Base-by-base conservation (phyloP, 2,797 vertebrate species). In the Sebastes trivittatus region DNA sequence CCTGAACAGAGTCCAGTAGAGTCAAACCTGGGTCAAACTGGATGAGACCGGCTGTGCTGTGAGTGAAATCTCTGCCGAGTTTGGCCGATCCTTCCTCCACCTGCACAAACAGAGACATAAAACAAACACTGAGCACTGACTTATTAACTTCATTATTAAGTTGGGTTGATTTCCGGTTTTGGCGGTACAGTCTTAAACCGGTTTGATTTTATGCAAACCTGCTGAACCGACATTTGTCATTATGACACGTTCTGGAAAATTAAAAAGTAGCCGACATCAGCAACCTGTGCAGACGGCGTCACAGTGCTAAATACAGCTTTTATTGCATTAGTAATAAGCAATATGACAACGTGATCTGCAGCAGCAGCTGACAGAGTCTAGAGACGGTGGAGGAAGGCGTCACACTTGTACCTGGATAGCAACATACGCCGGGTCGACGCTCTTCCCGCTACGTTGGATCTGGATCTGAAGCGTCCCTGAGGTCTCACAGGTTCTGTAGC, bases 11-110 rank as follows among this genome's bases (percentile, higher is more conserved):
- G 27, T 34, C 32, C 46, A 64, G 29, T 1, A 1, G 2, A 58
- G 18, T 20, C 74, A 23, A 66, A 96, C 93, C 96, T 92, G 94
- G 91, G 88, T 96, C 95, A 61, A 97, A 96, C 92, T 96, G 95
- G 78, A 96, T 89, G 20, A 95, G 92, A 42, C 42, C 72, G 1
- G 85, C 90, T 4, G 88, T 86, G 88, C 94, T 95, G 89, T 94
- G 95, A 10, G 89, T 95, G 88, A 97, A 96, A 52, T 96, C 95
- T 74, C 80, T 91, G 58, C 91, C 93, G 3, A 65, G 56, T 94
- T 92, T 93, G 65, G 94, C 93, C 1, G 93, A 94, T 46, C 93
- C 92, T 29, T 96, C 95, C 66, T 91, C 89, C 71, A 94, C 94
- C 95, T 96, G 89, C 42, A 87, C 82, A 68, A 80, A 65, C 36